A percentile compares a stretch with the other conserved stretches of the same genome.
These are phyloP conservation scores for Hiodon tergisus DNA, from an alignment of 2,113 vertebrate genomes.

Conservation along the genomic window DNA sequence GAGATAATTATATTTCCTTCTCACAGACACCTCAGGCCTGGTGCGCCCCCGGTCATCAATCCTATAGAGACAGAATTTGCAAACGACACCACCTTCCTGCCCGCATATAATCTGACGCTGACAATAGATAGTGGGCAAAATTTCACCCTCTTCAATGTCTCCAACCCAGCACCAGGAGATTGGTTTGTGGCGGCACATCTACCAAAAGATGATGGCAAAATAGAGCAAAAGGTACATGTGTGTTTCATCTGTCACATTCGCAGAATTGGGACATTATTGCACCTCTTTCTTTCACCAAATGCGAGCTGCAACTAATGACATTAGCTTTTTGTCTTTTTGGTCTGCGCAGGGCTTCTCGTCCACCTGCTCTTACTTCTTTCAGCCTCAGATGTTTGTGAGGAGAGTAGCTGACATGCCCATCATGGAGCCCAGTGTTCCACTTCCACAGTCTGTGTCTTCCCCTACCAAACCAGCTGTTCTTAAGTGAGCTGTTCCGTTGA, in stretches of 20 bases:
- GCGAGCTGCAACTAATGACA: background rate
- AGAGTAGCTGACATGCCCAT: slow-evolving; percentile 67
- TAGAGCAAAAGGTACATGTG: slow-evolving; percentile 80
- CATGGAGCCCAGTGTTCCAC: slow-evolving; percentile 60
- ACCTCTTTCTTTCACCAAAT: background rate
- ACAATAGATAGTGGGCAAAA: slow-evolving; percentile 53
- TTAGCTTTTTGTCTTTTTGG: slow-evolving; percentile 8
- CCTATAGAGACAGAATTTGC: slow-evolving; percentile 71
- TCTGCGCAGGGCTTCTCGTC: slow-evolving; percentile 74
- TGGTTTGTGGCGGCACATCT: slow-evolving; percentile 90
- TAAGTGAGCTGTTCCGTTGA: slow-evolving; percentile 67
- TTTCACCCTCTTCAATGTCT: slow-evolving; percentile 72
- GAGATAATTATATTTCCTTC: background rate
- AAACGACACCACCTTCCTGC: slow-evolving; percentile 55
- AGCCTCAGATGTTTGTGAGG: slow-evolving; percentile 82
- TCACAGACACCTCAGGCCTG: slow-evolving; percentile 75
- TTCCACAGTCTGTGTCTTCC: slow-evolving; percentile 55
- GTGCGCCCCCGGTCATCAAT: slow-evolving; percentile 88
- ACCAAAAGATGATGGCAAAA: slow-evolving; percentile 80
- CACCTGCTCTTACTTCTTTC: slow-evolving; percentile 80
- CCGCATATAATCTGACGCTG: slow-evolving; percentile 64
- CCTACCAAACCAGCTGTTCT: slow-evolving; percentile 64
- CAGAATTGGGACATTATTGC: no score
- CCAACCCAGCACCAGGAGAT: slow-evolving; percentile 73
- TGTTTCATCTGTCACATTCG: background rate